These are phyloP conservation scores for Lasiurus borealis DNA, from an alignment of 2,113 vertebrate species.

Conservation along the genomic window DNA sequence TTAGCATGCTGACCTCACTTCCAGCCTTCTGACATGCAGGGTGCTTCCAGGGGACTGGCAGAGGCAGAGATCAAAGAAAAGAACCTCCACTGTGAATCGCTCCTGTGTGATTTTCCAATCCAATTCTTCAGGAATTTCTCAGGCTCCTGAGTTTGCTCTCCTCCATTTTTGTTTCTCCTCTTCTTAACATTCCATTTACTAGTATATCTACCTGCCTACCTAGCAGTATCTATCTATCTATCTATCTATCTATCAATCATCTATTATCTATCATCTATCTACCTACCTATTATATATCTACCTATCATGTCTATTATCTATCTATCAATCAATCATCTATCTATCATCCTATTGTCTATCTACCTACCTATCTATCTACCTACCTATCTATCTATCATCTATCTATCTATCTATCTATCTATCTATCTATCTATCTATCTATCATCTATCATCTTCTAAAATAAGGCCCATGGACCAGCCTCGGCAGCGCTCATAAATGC, in stretches of 20 bases:
- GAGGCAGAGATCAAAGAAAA: background rate
- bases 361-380: too few relatives aligned
- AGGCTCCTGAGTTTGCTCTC: background rate
- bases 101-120: background rate
- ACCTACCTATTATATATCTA: too few relatives aligned
- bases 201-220: too few relatives aligned
- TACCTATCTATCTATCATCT: too few relatives aligned
- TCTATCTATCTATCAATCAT: too few relatives aligned
- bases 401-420: background rate
- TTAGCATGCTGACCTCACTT: background rate
- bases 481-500: background rate
- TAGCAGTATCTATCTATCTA: too few relatives aligned
- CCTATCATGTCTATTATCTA: too few relatives aligned
- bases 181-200: too few relatives aligned
- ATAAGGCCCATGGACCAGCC: background rate
- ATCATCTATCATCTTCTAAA: background rate
- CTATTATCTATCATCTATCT: too few relatives aligned
- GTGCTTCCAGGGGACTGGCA: background rate
- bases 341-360: background rate
- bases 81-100: background rate
- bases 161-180: background rate
- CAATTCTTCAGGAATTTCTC: background rate
- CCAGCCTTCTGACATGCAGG: background rate
- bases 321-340: too few relatives aligned
- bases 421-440: background rate